phyloP scores from a whole-genome alignment of 2,113 vertebrate species.

The Myotis davidii region DNA sequence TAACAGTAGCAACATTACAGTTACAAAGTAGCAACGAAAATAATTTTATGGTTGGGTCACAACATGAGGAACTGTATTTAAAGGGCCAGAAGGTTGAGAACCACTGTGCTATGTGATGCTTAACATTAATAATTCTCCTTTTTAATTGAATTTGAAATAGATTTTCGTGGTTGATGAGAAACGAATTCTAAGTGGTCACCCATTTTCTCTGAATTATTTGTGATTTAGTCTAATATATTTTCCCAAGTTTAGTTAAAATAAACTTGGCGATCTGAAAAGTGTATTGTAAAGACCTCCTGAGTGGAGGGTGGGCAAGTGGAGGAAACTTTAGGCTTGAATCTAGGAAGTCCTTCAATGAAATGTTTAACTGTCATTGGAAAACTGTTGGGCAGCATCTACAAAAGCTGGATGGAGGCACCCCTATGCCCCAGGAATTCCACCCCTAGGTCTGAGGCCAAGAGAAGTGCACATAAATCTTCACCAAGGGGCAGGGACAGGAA shows the following conservation, averaged over 20 bases:
- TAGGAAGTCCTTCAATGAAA: background rate
- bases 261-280: background rate
- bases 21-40: no score
- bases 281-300: background rate
- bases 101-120: background rate
- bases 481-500: background rate
- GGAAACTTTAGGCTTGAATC: background rate
- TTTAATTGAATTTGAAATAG: background rate
- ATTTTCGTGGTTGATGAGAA: background rate
- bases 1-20: no score
- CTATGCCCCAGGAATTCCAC: background rate
- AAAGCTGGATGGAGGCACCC: background rate
- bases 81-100: no score
- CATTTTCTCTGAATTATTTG: conserved; percentile 24
- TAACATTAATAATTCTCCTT: background rate
- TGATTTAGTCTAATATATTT: conserved; percentile 2
- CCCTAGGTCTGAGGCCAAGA: background rate
- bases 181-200: background rate
- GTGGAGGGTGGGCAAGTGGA: background rate
- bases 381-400: background rate
- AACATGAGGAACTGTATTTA: no score
- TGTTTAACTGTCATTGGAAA: background rate
- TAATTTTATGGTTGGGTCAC: no score
- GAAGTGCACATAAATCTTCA: background rate
- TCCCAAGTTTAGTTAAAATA: background rate